These are phyloP conservation scores for Helicolenus hilgendorfi DNA, from an alignment of 2,797 vertebrate genomes.

Conservation along the genomic window DNA sequence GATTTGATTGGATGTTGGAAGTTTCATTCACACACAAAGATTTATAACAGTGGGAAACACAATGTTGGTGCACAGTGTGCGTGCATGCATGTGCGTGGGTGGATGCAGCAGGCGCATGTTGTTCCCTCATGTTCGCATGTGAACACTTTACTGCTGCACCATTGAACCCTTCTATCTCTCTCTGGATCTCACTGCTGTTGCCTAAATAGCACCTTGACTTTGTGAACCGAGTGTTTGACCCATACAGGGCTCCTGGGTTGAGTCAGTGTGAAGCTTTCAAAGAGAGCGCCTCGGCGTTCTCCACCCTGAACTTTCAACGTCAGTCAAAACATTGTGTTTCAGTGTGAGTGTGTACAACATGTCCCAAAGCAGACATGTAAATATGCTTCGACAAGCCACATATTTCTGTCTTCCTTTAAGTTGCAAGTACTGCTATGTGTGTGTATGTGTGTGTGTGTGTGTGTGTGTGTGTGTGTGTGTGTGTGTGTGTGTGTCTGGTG, in stretches of 20 bases:
- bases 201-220: slow-evolving; percentile 48
- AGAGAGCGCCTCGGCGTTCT: slow-evolving; percentile 32
- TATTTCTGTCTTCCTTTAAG: background rate
- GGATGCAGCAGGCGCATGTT: slow-evolving; percentile 45
- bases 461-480: slow-evolving; percentile 14
- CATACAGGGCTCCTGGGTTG: background rate
- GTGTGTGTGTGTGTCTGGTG: slow-evolving; percentile 33
- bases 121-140: slow-evolving; percentile 35
- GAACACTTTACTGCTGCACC: slow-evolving; percentile 57
- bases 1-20: slow-evolving; percentile 71
- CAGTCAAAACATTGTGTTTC: slow-evolving; percentile 20
- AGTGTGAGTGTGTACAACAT: background rate
- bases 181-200: slow-evolving; percentile 42
- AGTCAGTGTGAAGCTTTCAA: slow-evolving; percentile 28
- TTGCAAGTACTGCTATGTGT: background rate
- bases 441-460: slow-evolving; percentile 23
- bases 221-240: slow-evolving; percentile 9
- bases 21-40: slow-evolving; percentile 78
- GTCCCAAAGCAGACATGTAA: background rate
- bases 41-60: slow-evolving; percentile 79
- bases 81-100: slow-evolving; percentile 33
- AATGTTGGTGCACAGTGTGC: slow-evolving; percentile 36
- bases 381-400: background rate
- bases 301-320: slow-evolving; percentile 31
- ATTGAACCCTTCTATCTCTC: slow-evolving; percentile 66